These are phyloP conservation scores for Elaphurus davidianus DNA, from an alignment of 2,113 vertebrate genomes.

Conservation along the genomic window DNA sequence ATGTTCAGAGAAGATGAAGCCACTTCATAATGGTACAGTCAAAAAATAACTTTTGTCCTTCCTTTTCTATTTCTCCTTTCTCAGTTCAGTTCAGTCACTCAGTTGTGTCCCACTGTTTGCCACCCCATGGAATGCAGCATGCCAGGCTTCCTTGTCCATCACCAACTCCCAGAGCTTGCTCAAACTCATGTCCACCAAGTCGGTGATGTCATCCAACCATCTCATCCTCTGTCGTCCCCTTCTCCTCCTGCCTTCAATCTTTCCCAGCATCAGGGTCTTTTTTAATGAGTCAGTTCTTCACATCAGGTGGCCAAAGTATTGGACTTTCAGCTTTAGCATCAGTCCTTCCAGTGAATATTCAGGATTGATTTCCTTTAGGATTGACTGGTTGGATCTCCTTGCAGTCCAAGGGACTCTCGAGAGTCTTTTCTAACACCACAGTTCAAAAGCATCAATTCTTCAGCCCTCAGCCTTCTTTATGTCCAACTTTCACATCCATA, in stretches of 20 bases:
- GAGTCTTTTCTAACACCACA: neutral
- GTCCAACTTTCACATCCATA: neutral
- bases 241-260: neutral
- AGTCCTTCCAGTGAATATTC: neutral
- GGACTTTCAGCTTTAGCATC: neutral
- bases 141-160: neutral
- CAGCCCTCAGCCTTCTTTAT: neutral
- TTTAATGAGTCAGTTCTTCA: neutral
- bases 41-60: neutral
- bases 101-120: neutral
- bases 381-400: neutral
- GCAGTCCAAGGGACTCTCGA: neutral
- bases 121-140: neutral
- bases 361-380: neutral
- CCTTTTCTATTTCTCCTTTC: neutral
- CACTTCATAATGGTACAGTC: neutral
- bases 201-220: neutral
- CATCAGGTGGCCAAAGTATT: neutral
- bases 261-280: neutral
- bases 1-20: neutral
- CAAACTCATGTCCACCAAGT: neutral
- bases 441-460: neutral
- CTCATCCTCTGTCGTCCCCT: neutral
- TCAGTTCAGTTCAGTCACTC: neutral
- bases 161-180: neutral